Percentiles rank a stretch among this genome's conserved stretches.
Conservation (phyloP, 1,140 invertebrate genomes). For the Bicyclus anynana region DNA sequence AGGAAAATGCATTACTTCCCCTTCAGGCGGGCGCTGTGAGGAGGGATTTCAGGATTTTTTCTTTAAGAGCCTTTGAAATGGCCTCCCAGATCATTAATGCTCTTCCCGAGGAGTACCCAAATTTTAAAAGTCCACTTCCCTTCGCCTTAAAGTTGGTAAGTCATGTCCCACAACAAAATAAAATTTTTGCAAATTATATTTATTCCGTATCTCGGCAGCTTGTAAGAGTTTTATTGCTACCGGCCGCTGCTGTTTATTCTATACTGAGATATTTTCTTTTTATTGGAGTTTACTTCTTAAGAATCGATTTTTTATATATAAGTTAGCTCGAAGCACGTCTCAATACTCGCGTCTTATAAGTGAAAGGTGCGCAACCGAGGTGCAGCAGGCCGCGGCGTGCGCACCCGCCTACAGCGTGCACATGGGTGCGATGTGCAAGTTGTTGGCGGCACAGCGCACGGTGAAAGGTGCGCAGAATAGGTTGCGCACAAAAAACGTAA, state of each 20-base stretch:
- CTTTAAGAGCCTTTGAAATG: constrained; percentile 62
- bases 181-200: constrained; percentile 3
- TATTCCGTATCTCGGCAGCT: neutral
- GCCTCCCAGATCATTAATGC: constrained; percentile 61
- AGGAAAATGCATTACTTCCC: constrained; percentile 75
- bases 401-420: no score
- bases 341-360: no score
- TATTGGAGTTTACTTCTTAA: no score
- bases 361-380: no score
- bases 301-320: no score
- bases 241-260: neutral
- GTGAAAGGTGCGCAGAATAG: no score
- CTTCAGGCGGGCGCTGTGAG: constrained; percentile 34
- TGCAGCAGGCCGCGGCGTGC: no score
- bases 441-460: no score
- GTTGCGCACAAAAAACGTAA: no score
- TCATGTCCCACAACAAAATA: constrained; percentile 1
- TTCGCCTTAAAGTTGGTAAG: constrained; percentile 32
- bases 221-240: constrained; percentile 1
- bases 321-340: no score
- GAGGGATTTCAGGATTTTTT: constrained; percentile 60
- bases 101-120: constrained; percentile 48
- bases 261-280: neutral
- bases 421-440: no score
- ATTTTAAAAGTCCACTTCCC: constrained; percentile 65